Evolutionary conservation across 92 coral and sea anemone species (phyloP).

Genomic region (Palythoa heliodiscus): DNA sequence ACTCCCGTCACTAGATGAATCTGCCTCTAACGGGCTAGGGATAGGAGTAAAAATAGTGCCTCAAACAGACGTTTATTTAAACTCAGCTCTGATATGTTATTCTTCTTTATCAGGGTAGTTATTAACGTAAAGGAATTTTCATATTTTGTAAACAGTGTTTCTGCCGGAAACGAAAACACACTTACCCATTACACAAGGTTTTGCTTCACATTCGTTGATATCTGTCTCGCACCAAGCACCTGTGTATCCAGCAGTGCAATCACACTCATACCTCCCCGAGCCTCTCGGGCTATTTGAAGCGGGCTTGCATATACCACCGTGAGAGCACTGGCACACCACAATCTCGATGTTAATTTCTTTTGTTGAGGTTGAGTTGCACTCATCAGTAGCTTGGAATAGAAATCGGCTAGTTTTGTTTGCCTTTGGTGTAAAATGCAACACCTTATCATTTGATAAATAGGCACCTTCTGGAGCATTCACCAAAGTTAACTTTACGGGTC

Average conservation of each 20-base stretch:
- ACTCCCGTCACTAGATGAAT: too few species aligned
- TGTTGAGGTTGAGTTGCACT: neutral
- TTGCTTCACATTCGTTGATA: neutral
- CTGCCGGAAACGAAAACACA: too few species aligned
- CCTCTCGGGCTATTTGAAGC: neutral
- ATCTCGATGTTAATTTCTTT: neutral
- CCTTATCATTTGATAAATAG: neutral
- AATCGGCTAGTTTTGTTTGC: constrained; percentile 6
- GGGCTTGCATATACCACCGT: neutral
- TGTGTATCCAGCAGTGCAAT: neutral
- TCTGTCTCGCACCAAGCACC: neutral
- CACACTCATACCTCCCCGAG: neutral
- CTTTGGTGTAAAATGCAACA: constrained; percentile 2
- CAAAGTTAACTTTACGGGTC: constrained; percentile 9
- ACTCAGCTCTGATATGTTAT: too few species aligned
- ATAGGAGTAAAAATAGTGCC: too few species aligned
- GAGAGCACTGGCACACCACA: neutral
- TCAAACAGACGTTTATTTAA: too few species aligned
- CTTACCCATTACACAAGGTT: constrained; percentile 6
- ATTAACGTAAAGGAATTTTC: too few species aligned
- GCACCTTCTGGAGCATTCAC: neutral
- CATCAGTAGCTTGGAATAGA: neutral
- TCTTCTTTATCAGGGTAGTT: too few species aligned
- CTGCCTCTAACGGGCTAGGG: too few species aligned
- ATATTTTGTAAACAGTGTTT: too few species aligned